Evolutionary conservation across 2,888 invertebrate genomes (phyloP), one percentile per base, ranked within the genome.

Genomic region (Amphimallon solstitiale): DNA sequence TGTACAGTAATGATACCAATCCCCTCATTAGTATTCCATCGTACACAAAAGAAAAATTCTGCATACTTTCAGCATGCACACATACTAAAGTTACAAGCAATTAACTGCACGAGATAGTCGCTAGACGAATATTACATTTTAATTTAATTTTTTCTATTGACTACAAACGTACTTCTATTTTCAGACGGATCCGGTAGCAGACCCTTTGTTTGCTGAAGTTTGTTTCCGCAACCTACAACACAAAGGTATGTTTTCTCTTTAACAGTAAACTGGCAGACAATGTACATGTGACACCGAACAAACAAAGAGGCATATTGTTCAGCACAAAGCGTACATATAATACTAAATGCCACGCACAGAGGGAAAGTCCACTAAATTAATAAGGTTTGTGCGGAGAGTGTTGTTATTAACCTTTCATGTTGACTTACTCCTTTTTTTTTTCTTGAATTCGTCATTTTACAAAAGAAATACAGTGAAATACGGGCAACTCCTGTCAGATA

Each of bases 171-270:
- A 38, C 19, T 38, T 54, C 38, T 40, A 54, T 54, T 54, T 54
- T n/a, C 54, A 54, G 54, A 38, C 54, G 12, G 37, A 38, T 38
- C 38, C 40, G 23, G 38, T 40, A 40, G 21, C 38, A 38, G 38
- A 54, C 5, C 38, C 54, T 40, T 54, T 54, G 37, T 38, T 54
- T 40, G 38, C 21, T 40, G 54, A 54, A 54, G 54, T 54, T 54
- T 54, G 54, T 21, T 54, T 40, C 54, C 54, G 38, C 54, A 38
- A 38, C 21, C 54, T 54, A 40, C 21, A n/a, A 38, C 54, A 54
- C 54, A 54, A 54, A 54, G 54, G 54, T 54, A 54, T 40, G 54
- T 54, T 54, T 54, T 54, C 54, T 37, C 38, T 54, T 54, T 54
- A 38, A 54, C 54, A 38, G 40, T 38, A 54, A 54, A 54, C 54